Conservation (phyloP, 2,888 invertebrate genomes). For the Ophion obscuratus region DNA sequence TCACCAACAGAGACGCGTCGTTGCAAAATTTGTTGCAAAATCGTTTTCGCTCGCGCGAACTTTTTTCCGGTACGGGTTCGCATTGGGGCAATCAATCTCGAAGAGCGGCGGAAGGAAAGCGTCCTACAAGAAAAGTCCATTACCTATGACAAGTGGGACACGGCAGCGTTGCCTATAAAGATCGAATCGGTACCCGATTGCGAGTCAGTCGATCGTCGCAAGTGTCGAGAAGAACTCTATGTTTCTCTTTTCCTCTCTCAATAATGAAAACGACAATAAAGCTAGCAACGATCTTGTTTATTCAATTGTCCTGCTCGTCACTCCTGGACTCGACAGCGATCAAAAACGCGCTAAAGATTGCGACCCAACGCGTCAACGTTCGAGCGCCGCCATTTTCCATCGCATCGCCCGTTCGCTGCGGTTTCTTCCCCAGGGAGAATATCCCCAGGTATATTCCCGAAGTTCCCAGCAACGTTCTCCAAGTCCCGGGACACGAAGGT, state of each 20-base stretch:
- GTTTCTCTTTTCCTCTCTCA: too few species aligned
- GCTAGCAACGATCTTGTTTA: conserved; percentile 29
- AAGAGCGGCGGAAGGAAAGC: too few species aligned
- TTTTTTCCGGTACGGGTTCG: too few species aligned
- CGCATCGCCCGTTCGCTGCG: background rate
- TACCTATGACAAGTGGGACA: background rate
- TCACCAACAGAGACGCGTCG: too few species aligned
- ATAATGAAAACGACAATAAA: background rate
- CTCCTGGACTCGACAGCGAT: conserved; percentile 39
- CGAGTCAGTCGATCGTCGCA: too few species aligned
- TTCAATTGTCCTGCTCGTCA: conserved; percentile 29
- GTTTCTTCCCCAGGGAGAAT: background rate
- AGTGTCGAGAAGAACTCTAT: too few species aligned
- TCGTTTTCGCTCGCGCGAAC: too few species aligned
- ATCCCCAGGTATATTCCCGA: background rate
- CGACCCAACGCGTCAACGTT: background rate
- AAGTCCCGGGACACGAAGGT: conserved; percentile 2
- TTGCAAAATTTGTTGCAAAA: too few species aligned
- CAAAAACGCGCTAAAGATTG: background rate
- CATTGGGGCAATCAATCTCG: too few species aligned
- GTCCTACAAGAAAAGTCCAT: too few species aligned
- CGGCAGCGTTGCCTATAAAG: too few species aligned
- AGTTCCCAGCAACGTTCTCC: conserved; percentile 11
- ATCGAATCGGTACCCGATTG: too few species aligned
- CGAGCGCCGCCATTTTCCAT: background rate